phyloP scores from a whole-genome alignment of 2,888 invertebrate genomes.

The Eubasilissa splendida region DNA sequence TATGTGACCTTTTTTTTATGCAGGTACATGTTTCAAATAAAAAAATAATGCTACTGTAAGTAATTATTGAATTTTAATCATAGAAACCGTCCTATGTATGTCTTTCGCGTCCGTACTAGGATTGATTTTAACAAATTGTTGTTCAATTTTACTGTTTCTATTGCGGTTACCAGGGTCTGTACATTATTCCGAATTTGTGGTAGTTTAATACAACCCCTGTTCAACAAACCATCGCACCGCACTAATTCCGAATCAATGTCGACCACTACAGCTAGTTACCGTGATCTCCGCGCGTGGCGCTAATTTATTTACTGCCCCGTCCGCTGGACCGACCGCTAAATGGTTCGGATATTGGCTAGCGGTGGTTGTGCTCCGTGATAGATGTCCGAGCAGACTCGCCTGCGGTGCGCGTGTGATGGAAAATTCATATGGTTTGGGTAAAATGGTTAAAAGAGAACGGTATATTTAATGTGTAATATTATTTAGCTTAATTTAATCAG shows the following conservation, averaged over 20 bases:
- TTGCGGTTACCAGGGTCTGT: background rate
- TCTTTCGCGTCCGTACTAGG: no score
- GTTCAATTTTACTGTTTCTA: background rate
- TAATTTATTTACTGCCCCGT: slow-evolving; percentile 46
- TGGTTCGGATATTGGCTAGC: slow-evolving; percentile 44
- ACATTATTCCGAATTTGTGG: slow-evolving; percentile 7
- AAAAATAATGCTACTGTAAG: no score
- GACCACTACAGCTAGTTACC: slow-evolving; percentile 45
- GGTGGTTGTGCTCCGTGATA: background rate
- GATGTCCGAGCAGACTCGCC: background rate
- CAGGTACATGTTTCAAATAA: no score
- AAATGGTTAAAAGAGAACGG: no score
- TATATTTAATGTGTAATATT: no score
- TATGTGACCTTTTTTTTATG: no score
- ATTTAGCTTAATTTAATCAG: no score
- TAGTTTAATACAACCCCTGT: background rate
- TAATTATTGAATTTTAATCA: no score
- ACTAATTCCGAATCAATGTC: slow-evolving; percentile 50
- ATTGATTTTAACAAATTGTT: background rate
- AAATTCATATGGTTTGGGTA: no score
- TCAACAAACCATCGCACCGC: slow-evolving; percentile 28
- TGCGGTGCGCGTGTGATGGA: no score
- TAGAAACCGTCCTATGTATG: no score
- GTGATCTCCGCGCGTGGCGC: slow-evolving; percentile 44
- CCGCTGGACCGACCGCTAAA: slow-evolving; percentile 45